Conservation (phyloP, 1,140 invertebrate genomes). For the Ridgeia piscesae region DNA sequence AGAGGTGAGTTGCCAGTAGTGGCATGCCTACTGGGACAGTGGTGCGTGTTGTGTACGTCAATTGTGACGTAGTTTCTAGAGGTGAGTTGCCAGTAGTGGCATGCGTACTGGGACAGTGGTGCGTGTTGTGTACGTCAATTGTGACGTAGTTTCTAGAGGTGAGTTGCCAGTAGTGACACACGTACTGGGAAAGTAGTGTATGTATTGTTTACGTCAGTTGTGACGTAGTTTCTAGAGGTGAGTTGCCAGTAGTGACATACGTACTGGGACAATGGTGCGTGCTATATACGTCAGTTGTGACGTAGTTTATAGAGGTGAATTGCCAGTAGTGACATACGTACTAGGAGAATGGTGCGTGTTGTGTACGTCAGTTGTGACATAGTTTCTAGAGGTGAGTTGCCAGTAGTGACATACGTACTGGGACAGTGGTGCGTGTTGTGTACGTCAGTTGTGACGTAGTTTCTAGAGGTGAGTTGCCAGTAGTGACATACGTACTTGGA, state of each 20-base stretch:
- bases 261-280: conserved; percentile 36
- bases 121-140: conserved; percentile 29
- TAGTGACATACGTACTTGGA: no score
- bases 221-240: no score
- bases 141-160: no score
- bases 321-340: conserved; percentile 8
- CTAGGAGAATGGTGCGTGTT: conserved; percentile 37
- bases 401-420: conserved; percentile 20
- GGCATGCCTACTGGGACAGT: conserved; percentile 34
- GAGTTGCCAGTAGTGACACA: background rate
- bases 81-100: background rate
- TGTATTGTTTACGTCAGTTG: no score
- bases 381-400: background rate
- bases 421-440: conserved; percentile 38
- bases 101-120: conserved; percentile 35
- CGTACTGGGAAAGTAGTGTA: conserved; percentile 35
- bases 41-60: conserved; percentile 32
- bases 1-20: background rate
- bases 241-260: background rate
- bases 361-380: no score
- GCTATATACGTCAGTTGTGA: conserved; percentile 30
- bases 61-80: no score
- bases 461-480: no score
- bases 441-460: no score
- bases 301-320: background rate